Base-by-base conservation (phyloP, 2,797 vertebrate genomes). In the Ficedula albicollis region DNA sequence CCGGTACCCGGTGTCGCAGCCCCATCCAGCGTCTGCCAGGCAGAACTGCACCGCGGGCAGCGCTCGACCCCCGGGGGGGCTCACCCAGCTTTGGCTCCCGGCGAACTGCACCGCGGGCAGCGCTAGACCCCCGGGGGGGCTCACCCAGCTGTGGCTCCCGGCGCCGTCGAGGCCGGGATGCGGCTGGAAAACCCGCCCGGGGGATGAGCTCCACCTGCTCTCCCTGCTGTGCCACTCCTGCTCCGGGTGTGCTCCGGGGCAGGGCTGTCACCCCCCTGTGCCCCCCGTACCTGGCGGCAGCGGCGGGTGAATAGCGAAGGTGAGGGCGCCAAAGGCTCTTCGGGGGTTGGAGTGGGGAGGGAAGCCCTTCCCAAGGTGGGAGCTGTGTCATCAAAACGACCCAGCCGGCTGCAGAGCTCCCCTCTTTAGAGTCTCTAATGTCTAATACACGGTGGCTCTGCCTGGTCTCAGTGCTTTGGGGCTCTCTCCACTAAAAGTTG, bases 11-110 rank as follows among this genome's bases (percentile, higher is more conserved):
- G 94, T 87, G 70, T 95, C 38, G 68, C 17, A 92, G 95, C 95
- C 75, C 96, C 96, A 97, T 95, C 95, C 74, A 84, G 95, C 63
- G 95, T 78, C 79, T 95, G 81, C 64, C 87, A 41, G 38, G 64
- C 5, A n/a, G 93, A 94, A 97, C 89, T 95, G 96, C 96, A 78
- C 17, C 3, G 70, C 46, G 6, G 21, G 52, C 60, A 19, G 73
- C 44, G 44, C 56, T 16, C 2, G 75, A 80, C 77, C 73, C 86
- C 72, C n/a, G n/a, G 3, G 4, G 3, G 3, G 23, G 2, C 36
- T 36, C 66, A 1, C 0, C 55, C 38, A 7, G 32, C 26, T 59
- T 18, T 0, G 52, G 52, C 32, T n/a, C n/a, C n/a, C n/a, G n/a
- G 38, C 38, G 38, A 38, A 38, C 38, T 95, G 96, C 96, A 78